Evolutionary conservation across 2,888 invertebrate genomes (phyloP), one percentile per base, ranked within the genome.

Genomic region (Eremobia ochroleuca): DNA sequence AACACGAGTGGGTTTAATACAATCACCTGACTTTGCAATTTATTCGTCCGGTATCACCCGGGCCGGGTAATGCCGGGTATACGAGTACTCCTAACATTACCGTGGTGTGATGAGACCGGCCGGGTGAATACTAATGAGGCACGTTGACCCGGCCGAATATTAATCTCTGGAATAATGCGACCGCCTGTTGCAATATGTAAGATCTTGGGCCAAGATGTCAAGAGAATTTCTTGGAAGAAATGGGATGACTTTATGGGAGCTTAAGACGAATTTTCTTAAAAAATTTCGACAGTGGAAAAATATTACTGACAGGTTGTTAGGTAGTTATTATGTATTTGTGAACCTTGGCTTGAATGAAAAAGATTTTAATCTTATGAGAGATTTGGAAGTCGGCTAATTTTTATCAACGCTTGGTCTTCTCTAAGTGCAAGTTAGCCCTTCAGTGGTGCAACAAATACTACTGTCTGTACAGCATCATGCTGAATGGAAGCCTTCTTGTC

Each of bases 41-140:
- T 91, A 91, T 87, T 77, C 75, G 77, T 69, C 52, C 77, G 74
- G 86, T 88, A 87, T 89, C 86, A 89, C 81, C 90, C 87, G 91
- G 86, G 28, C 25, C 25, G 68, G 67, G 75, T 61, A 40, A 15
- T 52, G 84, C 65, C 65, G 81, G 78, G 78, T 89, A 86, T 4
- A n/a, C n/a, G n/a, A n/a, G n/a, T n/a, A 68, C 64, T 73, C 73
- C 84, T 74, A 83, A 88, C 86, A 88, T 90, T 90, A 90, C 92
- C 91, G 91, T 88, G 88, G 88, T 81, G 91, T 93, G 93, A 93
- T 94, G 93, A 94, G 91, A 88, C 83, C 66, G 70, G 71, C 87
- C 92, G 91, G 88, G 81, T 91, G 94, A 94, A 95, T 94, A 93
- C 94, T 92, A 93, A 95, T 94, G 92, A 93, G 85, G 83, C 83